phyloP scores from a whole-genome alignment of 2,888 invertebrate species.

The Plagiodera versicolora region DNA sequence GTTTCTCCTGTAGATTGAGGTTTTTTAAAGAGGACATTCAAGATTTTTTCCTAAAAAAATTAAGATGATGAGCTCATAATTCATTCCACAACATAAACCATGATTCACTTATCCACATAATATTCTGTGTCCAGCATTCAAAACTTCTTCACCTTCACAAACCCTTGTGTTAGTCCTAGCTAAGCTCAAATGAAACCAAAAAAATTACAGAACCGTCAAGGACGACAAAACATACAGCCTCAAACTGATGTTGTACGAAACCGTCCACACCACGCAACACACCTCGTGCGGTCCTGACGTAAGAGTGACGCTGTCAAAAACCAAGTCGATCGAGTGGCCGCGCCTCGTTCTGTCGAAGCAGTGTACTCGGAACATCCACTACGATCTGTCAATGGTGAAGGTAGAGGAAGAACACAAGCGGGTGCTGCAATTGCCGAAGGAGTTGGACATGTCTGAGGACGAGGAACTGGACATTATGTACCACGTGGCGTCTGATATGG shows the following conservation, averaged over 20 bases:
- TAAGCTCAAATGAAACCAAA: too few species aligned
- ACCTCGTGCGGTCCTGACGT: slow-evolving; percentile 40
- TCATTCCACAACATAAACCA: too few species aligned
- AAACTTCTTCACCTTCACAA: too few species aligned
- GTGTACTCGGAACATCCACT: slow-evolving; percentile 44
- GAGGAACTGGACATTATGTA: slow-evolving; percentile 32
- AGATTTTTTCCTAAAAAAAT: too few species aligned
- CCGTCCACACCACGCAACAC: slow-evolving; percentile 40
- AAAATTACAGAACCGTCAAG: slow-evolving; percentile 39
- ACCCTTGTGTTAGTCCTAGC: too few species aligned
- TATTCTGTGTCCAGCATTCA: too few species aligned
- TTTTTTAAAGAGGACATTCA: too few species aligned
- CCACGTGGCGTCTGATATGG: slow-evolving; percentile 39
- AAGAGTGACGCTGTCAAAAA: slow-evolving; percentile 42
- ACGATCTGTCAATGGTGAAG: slow-evolving; percentile 39
- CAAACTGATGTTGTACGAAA: slow-evolving; percentile 42
- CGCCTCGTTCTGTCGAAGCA: slow-evolving; percentile 41
- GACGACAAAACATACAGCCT: slow-evolving; percentile 41
- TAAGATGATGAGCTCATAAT: too few species aligned
- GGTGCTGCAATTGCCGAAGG: slow-evolving; percentile 35
- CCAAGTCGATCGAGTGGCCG: slow-evolving; percentile 42
- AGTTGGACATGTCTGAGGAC: slow-evolving; percentile 27
- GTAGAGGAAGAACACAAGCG: slow-evolving; percentile 38
- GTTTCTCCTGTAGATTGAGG: too few species aligned
- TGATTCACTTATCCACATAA: too few species aligned